Evolutionary conservation across 2,888 invertebrate genomes (phyloP).

Genomic region (Antitype chi): DNA sequence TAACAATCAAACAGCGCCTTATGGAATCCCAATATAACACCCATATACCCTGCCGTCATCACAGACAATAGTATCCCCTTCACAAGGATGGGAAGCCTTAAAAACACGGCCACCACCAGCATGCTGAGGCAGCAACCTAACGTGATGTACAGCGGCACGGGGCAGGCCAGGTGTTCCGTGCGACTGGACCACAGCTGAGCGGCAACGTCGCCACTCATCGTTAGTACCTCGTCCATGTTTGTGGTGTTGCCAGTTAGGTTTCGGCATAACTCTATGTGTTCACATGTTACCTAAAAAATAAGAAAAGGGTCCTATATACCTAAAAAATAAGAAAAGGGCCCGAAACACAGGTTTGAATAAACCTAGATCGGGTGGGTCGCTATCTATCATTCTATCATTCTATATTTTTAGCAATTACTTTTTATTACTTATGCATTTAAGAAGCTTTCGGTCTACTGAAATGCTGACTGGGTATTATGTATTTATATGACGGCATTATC

Average conservation of each 20-base stretch:
- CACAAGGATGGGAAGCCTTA: constrained; percentile 95
- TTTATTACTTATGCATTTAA: neutral
- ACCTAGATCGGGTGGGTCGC: too few species aligned
- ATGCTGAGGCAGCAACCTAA: constrained; percentile 96
- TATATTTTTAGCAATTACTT: neutral
- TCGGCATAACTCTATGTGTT: constrained; percentile 83
- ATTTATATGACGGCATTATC: neutral
- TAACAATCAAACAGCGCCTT: constrained; percentile 95
- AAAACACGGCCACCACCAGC: constrained; percentile 96
- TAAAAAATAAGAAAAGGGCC: too few species aligned
- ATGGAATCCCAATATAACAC: constrained; percentile 96
- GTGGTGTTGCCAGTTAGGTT: constrained; percentile 87
- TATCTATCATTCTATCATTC: too few species aligned
- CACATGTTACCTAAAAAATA: constrained; percentile 84
- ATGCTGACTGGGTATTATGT: neutral
- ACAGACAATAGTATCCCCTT: constrained; percentile 94
- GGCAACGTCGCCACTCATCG: constrained; percentile 77
- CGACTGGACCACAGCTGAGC: constrained; percentile 85
- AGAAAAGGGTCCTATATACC: neutral
- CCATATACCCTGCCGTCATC: constrained; percentile 95
- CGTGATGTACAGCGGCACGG: constrained; percentile 96
- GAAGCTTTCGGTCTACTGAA: neutral
- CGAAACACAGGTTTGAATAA: too few species aligned
- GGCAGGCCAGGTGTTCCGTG: constrained; percentile 94
- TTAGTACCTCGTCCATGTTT: constrained; percentile 88